Percentiles rank a stretch among this genome's conserved stretches.
Conservation (phyloP, 2,888 invertebrate species). For the Eristalis tenax region DNA sequence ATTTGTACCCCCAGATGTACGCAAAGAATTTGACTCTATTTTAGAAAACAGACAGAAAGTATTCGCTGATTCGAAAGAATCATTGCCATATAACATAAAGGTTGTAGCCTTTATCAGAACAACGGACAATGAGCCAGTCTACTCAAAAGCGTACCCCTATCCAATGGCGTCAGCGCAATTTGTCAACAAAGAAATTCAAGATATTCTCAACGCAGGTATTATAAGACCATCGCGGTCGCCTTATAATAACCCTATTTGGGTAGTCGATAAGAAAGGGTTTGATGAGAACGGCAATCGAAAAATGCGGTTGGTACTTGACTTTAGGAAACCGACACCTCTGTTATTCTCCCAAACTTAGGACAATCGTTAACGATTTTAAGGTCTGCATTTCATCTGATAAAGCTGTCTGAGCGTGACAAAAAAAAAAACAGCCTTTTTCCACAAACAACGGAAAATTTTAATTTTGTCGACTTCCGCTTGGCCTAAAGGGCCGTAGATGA, state of each 20-base stretch:
- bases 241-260: constrained; percentile 38
- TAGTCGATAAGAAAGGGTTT: constrained; percentile 30
- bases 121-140: constrained; percentile 39
- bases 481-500: constrained; percentile 27
- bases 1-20: neutral
- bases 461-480: constrained; percentile 24
- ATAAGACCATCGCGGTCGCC: constrained; percentile 31
- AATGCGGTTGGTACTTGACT: constrained; percentile 42
- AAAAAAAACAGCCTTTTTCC: constrained; percentile 22
- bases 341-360: constrained; percentile 22
- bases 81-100: constrained; percentile 51
- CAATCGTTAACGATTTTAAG: constrained; percentile 4
- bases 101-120: constrained; percentile 46
- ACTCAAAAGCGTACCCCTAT: constrained; percentile 41
- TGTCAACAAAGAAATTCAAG: constrained; percentile 20
- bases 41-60: neutral
- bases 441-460: constrained; percentile 22
- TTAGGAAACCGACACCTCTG: constrained; percentile 14
- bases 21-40: neutral
- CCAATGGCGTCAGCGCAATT: constrained; percentile 22
- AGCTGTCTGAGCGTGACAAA: constrained; percentile 6
- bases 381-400: constrained; percentile 21
- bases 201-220: constrained; percentile 14
- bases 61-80: constrained; percentile 35
- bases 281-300: constrained; percentile 35